Conservation (phyloP, 2,113 vertebrate genomes). For the Cathartes aura region DNA sequence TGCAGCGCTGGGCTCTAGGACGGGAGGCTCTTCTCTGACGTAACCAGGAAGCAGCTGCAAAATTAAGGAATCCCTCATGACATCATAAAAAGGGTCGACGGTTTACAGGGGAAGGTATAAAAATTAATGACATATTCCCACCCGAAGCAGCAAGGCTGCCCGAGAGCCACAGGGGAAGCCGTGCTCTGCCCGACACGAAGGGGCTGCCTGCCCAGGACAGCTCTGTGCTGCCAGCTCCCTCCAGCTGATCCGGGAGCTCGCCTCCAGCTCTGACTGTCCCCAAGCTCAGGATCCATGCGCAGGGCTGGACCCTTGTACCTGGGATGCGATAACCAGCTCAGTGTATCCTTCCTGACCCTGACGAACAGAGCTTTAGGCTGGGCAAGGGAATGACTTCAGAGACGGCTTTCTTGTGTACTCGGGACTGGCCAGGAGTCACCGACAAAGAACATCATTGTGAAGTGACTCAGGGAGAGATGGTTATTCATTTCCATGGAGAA, state of each 20-base stretch:
- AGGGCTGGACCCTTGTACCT: not conserved
- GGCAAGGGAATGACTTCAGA: not conserved
- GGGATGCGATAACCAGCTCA: not conserved
- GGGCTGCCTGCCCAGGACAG: slow-evolving; percentile 16
- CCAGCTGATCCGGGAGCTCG: not conserved
- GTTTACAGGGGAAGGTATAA: slow-evolving; percentile 85
- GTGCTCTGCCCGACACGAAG: not conserved
- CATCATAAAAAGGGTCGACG: slow-evolving; percentile 83
- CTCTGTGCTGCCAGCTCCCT: not conserved
- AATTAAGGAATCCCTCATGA: slow-evolving; percentile 87
- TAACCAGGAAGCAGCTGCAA: slow-evolving; percentile 88
- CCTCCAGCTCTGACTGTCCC: not conserved
- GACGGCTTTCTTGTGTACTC: not conserved
- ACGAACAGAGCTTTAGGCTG: not conserved
- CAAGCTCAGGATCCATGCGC: not conserved
- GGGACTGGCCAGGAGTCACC: not conserved
- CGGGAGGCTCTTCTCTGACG: slow-evolving; percentile 82
- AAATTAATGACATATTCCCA: slow-evolving; percentile 84
- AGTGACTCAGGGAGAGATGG: rapidly evolving
- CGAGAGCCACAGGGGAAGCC: slow-evolving; percentile 52
- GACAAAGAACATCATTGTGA: not conserved
- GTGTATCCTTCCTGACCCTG: not conserved
- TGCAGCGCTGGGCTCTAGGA: slow-evolving; percentile 71
- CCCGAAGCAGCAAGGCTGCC: slow-evolving; percentile 48
- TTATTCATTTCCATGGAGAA: not conserved